A percentile compares a stretch with the other conserved stretches of the same genome.
These are phyloP conservation scores for Hydrotaea cyrtoneurina DNA, from an alignment of 2,888 invertebrate species.

Conservation along the genomic window DNA sequence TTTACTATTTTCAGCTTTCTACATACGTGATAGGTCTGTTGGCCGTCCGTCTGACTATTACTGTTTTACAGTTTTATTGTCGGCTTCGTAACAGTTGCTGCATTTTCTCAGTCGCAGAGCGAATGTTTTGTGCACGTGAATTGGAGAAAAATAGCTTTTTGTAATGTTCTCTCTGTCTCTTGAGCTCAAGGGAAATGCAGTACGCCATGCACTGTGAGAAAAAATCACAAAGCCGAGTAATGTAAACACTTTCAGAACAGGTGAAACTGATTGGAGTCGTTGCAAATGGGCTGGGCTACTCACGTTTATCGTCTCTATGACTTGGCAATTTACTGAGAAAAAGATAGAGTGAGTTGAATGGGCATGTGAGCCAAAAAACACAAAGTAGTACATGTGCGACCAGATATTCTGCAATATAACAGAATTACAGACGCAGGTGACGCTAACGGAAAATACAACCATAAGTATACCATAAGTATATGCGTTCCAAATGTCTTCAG, in stretches of 20 bases:
- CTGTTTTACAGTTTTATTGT: slow-evolving; percentile 8
- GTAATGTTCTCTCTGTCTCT: not conserved
- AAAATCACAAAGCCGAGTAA: not conserved
- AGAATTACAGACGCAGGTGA: too few species aligned
- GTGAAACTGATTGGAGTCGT: not conserved
- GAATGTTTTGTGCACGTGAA: slow-evolving; percentile 64
- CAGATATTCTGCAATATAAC: too few species aligned
- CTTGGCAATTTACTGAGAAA: too few species aligned
- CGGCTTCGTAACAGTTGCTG: slow-evolving; percentile 52
- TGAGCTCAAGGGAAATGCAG: not conserved
- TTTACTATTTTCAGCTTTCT: not conserved
- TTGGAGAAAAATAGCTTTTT: slow-evolving; percentile 6
- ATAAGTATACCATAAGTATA: too few species aligned
- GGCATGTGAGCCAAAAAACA: too few species aligned
- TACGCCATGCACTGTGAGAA: not conserved
- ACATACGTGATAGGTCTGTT: not conserved
- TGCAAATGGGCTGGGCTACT: too few species aligned
- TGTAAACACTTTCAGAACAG: not conserved
- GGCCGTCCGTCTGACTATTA: not conserved
- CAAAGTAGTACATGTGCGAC: too few species aligned
- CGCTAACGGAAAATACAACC: too few species aligned
- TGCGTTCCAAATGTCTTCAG: too few species aligned
- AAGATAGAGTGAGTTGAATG: too few species aligned
- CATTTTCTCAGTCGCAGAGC: slow-evolving; percentile 22
- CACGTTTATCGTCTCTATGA: too few species aligned